Conservation (phyloP, 2,888 invertebrate species). For the Prosapia bicincta region DNA sequence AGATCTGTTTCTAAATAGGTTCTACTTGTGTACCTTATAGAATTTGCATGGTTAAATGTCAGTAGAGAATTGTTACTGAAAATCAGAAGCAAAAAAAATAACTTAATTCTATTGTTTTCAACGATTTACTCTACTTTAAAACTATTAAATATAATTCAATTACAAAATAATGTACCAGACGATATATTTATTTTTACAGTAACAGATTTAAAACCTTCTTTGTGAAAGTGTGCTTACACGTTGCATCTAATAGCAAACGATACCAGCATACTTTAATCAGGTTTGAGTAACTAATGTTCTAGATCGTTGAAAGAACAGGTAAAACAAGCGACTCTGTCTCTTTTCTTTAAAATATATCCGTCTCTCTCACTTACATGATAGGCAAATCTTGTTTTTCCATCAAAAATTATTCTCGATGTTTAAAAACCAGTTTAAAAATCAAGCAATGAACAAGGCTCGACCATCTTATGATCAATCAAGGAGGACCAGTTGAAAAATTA, state of each 20-base stretch:
- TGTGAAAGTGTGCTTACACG: neutral
- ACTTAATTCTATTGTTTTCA: too few relatives aligned
- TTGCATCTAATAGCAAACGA: too few relatives aligned
- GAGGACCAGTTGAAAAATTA: neutral
- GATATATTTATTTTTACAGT: too few relatives aligned
- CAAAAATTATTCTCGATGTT: neutral
- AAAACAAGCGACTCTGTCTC: neutral
- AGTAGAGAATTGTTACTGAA: too few relatives aligned
- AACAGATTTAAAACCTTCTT: too few relatives aligned
- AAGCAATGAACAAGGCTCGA: neutral
- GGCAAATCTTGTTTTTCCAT: neutral
- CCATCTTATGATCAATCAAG: neutral
- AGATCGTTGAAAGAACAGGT: neutral
- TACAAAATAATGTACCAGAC: too few relatives aligned
- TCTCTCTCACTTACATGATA: neutral
- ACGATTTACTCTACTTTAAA: too few relatives aligned
- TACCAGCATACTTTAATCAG: neutral
- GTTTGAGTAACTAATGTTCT: neutral
- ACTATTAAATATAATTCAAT: too few relatives aligned
- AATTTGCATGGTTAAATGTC: too few relatives aligned
- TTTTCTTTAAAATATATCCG: neutral
- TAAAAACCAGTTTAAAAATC: conserved; percentile 2
- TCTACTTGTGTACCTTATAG: too few relatives aligned
- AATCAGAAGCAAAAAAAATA: too few relatives aligned
- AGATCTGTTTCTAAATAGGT: too few relatives aligned